Evolutionary conservation across 2,888 invertebrate genomes (phyloP), one percentile per base, ranked within the genome.

Genomic region (Orchesella flavescens): DNA sequence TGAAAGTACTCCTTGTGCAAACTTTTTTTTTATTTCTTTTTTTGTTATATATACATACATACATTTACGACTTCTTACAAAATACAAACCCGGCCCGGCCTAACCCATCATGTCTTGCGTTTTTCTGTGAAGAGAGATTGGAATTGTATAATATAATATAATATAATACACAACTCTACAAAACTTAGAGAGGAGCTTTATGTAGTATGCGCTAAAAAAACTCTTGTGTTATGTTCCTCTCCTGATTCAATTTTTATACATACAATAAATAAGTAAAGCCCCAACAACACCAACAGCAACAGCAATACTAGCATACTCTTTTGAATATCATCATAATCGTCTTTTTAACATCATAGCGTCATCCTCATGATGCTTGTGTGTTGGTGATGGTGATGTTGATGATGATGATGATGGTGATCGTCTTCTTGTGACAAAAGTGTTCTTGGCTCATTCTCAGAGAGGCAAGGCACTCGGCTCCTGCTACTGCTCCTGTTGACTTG

Each of bases 401-500:
- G 61, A 46, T 74, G 63, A 63, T 21, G 69, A 78, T 66, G 53
- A 71, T 7, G 72, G 63, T 72, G 79, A 73, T 55, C 72, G 63
- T 49, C 69, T 69, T 69, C 69, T 69, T 69, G 69, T 80, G 80
- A 80, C 80, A 73, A 80, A 79, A 80, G 69, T 80, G 63, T 63
- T 80, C 80, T 80, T 80, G 80, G 80, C 80, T 80, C 80, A 80
- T 80, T 80, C 80, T 80, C 80, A 80, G 72, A 80, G 57, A 72
- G 80, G 80, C 80, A 72, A 59, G 73, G 73, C 80, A 80, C 65
- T 80, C 65, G 72, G 80, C 73, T 80, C 34, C 80, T 72, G 34
- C 34, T 2, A 34, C 34, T 69, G 77, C 49, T 21, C 17, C 24
- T 71, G 77, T 57, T 13, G 66, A 17, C 59, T 49, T 49, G 59